These are phyloP conservation scores for Heliocidaris erythrogramma DNA, from an alignment of 35 echinoderm and acorn worm species.

Conservation along the genomic window DNA sequence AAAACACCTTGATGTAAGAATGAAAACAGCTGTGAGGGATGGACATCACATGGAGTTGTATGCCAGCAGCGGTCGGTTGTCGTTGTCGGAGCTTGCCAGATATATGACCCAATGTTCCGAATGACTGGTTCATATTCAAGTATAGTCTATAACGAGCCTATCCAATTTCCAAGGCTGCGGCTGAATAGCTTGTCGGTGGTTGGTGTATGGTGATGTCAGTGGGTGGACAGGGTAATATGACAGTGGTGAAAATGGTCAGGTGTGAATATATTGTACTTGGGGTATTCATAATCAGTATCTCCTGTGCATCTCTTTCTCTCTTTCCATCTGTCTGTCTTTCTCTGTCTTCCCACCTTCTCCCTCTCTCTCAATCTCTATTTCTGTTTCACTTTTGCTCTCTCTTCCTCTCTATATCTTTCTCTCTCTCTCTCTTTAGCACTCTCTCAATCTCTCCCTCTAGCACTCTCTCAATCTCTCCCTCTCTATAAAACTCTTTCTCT, in stretches of 20 bases:
- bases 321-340: background rate
- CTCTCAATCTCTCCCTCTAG: background rate
- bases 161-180: background rate
- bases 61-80: background rate
- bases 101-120: background rate
- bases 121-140: conserved; percentile 17
- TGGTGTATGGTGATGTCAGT: background rate
- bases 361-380: background rate
- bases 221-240: background rate
- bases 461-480: background rate
- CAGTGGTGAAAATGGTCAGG: background rate
- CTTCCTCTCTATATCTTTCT: background rate
- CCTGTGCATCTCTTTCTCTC: background rate
- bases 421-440: background rate
- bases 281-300: background rate
- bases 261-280: background rate
- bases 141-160: background rate
- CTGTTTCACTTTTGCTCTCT: no score
- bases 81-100: background rate
- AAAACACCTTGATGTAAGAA: conserved; percentile 10
- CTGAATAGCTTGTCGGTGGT: background rate
- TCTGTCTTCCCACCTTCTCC: background rate
- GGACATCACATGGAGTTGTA: background rate
- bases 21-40: background rate
- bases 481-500: background rate